Conservation (phyloP, 2,888 invertebrate genomes). For the Magallana nippona region DNA sequence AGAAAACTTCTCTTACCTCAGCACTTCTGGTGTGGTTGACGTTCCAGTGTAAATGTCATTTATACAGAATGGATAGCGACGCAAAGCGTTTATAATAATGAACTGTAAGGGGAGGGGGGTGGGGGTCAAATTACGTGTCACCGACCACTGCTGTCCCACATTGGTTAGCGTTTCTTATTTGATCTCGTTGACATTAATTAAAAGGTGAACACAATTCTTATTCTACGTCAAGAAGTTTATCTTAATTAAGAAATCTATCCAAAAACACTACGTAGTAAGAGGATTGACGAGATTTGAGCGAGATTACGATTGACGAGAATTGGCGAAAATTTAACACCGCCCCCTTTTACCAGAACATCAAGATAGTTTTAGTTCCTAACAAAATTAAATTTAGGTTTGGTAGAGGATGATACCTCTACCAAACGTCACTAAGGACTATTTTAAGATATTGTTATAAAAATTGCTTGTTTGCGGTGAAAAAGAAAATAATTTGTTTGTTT, state of each 20-base stretch:
- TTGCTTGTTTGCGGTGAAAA: neutral
- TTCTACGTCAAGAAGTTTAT: neutral
- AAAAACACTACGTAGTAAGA: conserved; percentile 1
- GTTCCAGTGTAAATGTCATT: neutral
- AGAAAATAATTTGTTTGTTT: neutral
- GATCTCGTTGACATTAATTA: neutral
- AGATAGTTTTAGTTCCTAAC: neutral
- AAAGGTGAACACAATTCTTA: neutral
- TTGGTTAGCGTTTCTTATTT: neutral
- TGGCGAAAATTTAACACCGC: neutral
- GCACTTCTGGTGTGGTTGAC: neutral
- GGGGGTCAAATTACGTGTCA: neutral
- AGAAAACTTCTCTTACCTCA: conserved; percentile 1
- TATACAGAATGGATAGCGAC: neutral
- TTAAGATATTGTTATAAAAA: neutral
- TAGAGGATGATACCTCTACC: neutral
- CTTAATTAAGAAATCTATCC: conserved; percentile 14
- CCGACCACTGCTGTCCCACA: neutral
- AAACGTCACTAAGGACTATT: neutral
- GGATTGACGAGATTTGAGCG: conserved; percentile 6
- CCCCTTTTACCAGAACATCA: neutral
- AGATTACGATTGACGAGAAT: conserved; percentile 12
- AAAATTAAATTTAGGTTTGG: neutral
- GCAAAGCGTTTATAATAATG: neutral
- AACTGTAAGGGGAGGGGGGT: neutral